Evolutionary conservation across 2,113 vertebrate species (phyloP).

Genomic region (Perca fluviatilis): DNA sequence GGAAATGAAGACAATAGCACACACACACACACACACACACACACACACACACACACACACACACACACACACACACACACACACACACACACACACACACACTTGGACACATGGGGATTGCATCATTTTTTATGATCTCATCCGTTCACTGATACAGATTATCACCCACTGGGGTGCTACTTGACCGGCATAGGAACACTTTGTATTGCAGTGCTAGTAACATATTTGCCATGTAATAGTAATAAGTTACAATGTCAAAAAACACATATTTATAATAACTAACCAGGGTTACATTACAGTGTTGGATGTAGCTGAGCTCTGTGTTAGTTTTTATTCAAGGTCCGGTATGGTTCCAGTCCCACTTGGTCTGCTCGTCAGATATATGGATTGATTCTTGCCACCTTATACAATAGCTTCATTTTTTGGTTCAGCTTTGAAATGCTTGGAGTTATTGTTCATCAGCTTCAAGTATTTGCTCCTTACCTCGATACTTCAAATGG

Average conservation of each 20-base stretch:
- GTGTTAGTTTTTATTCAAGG: constrained; percentile 48
- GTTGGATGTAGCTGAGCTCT: constrained; percentile 25
- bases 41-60: constrained; percentile 26
- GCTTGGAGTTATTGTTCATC: neutral
- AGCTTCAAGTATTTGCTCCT: neutral
- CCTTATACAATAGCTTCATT: neutral
- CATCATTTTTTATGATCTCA: constrained; percentile 77
- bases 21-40: neutral
- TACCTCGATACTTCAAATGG: constrained; percentile 1
- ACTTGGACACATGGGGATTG: constrained; percentile 51
- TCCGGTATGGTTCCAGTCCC: constrained; percentile 29
- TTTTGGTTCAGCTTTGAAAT: neutral
- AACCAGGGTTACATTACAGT: neutral
- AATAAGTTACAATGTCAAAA: constrained; percentile 33
- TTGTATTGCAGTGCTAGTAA: constrained; percentile 33
- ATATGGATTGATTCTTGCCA: neutral
- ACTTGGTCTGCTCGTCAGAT: neutral
- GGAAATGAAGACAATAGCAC: constrained; percentile 36
- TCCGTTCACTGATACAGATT: constrained; percentile 58
- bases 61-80: constrained; percentile 29
- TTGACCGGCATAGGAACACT: constrained; percentile 52
- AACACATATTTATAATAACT: neutral
- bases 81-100: constrained; percentile 21
- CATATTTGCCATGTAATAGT: constrained; percentile 37
- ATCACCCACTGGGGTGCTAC: constrained; percentile 63